Conservation (phyloP, 2,797 vertebrate species). For the Arvicola amphibius region DNA sequence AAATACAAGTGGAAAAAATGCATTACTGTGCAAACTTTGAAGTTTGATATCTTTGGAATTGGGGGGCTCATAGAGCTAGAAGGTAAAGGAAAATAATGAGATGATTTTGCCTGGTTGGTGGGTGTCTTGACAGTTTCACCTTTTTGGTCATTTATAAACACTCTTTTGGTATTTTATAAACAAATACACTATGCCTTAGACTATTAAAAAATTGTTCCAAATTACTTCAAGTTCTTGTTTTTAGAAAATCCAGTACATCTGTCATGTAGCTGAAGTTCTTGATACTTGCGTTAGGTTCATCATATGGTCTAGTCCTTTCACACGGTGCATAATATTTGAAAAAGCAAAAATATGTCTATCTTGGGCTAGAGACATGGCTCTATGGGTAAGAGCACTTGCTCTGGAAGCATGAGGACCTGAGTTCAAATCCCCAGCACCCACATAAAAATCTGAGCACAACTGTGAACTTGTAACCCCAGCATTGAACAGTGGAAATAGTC, state of each 20-base stretch:
- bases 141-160: background rate
- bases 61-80: background rate
- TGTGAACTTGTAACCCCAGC: background rate
- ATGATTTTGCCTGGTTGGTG: background rate
- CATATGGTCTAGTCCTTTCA: background rate
- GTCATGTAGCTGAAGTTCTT: background rate
- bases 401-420: background rate
- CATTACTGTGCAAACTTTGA: constrained; percentile 42
- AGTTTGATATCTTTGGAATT: constrained; percentile 50
- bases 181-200: background rate
- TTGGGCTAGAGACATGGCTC: background rate
- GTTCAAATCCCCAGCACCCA: background rate
- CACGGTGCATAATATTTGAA: background rate
- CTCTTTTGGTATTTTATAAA: background rate
- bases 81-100: constrained; percentile 7
- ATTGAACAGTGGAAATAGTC: background rate
- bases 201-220: background rate
- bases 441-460: background rate
- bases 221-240: constrained; percentile 24
- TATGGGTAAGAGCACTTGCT: background rate
- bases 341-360: background rate
- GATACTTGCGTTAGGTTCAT: constrained; percentile 28
- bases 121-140: background rate
- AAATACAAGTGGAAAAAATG: constrained; percentile 65
- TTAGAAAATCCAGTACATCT: background rate